Conservation (phyloP, 2,888 invertebrate species). For the Yponomeuta malinellus region DNA sequence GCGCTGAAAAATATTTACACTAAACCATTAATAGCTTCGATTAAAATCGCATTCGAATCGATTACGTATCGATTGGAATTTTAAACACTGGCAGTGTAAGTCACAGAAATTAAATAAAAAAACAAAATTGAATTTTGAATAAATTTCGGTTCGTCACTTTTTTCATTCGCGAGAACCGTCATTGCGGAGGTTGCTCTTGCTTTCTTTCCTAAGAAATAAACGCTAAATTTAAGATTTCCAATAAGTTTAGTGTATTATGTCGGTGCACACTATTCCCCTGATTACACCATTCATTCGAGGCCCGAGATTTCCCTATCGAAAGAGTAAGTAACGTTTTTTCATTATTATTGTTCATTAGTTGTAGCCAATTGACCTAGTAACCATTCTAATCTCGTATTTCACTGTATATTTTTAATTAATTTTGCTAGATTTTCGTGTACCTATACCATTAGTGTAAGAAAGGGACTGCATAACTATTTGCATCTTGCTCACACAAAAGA, state of each 20-base stretch:
- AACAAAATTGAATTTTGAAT: conserved; percentile 13
- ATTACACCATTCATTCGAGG: conserved; percentile 69
- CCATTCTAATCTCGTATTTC: background rate
- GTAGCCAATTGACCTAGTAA: background rate
- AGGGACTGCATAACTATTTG: too few relatives aligned
- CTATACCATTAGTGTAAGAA: too few relatives aligned
- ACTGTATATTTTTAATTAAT: background rate
- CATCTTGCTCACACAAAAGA: too few relatives aligned
- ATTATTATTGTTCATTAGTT: background rate
- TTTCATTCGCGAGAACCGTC: conserved; percentile 49
- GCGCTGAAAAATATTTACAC: background rate
- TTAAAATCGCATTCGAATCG: background rate
- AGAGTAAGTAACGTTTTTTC: conserved; percentile 52
- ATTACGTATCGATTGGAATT: background rate
- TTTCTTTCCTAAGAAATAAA: conserved; percentile 7
- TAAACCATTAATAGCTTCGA: background rate
- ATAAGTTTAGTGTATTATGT: conserved; percentile 47
- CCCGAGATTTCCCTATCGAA: conserved; percentile 69
- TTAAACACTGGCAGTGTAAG: conserved; percentile 4
- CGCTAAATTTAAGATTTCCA: conserved; percentile 1
- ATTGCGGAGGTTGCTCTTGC: conserved; percentile 16
- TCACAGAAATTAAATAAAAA: background rate
- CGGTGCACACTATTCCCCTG: conserved; percentile 68
- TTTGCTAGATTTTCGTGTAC: background rate
- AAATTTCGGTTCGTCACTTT: conserved; percentile 24